These are phyloP conservation scores for Anabas testudineus DNA, from an alignment of 2,797 vertebrate species.

Conservation along the genomic window DNA sequence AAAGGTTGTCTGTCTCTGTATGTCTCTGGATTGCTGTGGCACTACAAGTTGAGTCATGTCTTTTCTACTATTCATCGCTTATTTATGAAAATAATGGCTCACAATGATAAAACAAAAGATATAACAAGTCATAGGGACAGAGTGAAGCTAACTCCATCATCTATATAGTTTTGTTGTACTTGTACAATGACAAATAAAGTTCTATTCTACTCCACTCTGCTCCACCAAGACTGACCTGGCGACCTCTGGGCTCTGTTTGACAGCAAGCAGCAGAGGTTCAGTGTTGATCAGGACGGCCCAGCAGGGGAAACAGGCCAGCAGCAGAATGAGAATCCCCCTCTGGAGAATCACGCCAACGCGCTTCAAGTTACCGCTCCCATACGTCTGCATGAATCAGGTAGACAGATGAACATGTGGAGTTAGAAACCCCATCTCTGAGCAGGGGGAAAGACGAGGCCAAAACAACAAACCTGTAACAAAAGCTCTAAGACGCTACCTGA, in stretches of 20 bases:
- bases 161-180: no score
- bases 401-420: constrained; percentile 6
- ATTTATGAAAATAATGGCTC: no score
- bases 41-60: no score
- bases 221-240: constrained; percentile 83
- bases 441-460: constrained; percentile 14
- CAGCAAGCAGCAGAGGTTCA: constrained; percentile 86
- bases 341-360: constrained; percentile 93
- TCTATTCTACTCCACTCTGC: background rate
- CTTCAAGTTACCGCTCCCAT: constrained; percentile 91
- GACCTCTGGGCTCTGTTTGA: constrained; percentile 86
- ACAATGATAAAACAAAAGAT: no score
- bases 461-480: constrained; percentile 56
- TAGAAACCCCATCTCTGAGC: constrained; percentile 1
- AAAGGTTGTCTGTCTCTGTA: no score
- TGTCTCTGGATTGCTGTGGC: no score
- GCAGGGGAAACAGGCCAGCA: constrained; percentile 93
- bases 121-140: no score
- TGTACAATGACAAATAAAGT: no score
- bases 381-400: constrained; percentile 81
- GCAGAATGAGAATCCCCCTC: constrained; percentile 87
- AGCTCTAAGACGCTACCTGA: constrained; percentile 86
- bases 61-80: no score
- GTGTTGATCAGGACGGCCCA: constrained; percentile 95
- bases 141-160: no score